Evolutionary conservation across 2,113 vertebrate genomes (phyloP).

Genomic region (Piprites chloris): DNA sequence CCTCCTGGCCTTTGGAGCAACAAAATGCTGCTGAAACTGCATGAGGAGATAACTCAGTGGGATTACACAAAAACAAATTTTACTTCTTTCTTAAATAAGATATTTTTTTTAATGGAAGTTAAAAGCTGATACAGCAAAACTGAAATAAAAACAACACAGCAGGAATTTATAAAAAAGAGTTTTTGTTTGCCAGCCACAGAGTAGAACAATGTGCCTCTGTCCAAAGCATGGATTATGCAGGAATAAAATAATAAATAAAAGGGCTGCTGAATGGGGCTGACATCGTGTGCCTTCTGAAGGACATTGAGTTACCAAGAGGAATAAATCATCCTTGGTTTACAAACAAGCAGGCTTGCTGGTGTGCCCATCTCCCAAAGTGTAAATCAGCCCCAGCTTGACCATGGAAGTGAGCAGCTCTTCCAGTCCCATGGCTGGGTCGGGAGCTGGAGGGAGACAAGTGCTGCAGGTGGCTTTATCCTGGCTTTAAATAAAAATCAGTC

Average conservation of each 20-base stretch:
- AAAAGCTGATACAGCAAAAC: constrained; percentile 9
- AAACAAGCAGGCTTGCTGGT: not conserved
- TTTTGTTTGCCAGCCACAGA: not conserved
- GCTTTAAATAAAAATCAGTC: not conserved
- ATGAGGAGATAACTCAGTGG: not conserved
- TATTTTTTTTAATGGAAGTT: not conserved
- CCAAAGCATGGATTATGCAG: not conserved
- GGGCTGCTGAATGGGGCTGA: constrained; percentile 1
- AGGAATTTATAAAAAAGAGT: not conserved
- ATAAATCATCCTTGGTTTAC: not conserved
- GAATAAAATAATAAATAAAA: constrained; percentile 40
- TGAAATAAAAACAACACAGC: not conserved
- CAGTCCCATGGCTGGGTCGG: not conserved
- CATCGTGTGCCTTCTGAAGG: not conserved
- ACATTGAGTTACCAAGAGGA: not conserved
- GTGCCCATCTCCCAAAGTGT: not conserved
- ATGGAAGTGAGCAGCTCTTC: not conserved
- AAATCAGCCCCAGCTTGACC: not conserved
- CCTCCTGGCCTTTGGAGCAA: not conserved
- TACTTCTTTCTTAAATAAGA: not conserved
- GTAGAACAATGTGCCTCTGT: not conserved
- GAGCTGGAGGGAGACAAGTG: not conserved
- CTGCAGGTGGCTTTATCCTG: not conserved
- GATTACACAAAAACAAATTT: not conserved
- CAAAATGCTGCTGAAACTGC: not conserved